These are phyloP conservation scores for Lagocephalus sceleratus DNA, from an alignment of 2,797 vertebrate genomes.

Conservation along the genomic window DNA sequence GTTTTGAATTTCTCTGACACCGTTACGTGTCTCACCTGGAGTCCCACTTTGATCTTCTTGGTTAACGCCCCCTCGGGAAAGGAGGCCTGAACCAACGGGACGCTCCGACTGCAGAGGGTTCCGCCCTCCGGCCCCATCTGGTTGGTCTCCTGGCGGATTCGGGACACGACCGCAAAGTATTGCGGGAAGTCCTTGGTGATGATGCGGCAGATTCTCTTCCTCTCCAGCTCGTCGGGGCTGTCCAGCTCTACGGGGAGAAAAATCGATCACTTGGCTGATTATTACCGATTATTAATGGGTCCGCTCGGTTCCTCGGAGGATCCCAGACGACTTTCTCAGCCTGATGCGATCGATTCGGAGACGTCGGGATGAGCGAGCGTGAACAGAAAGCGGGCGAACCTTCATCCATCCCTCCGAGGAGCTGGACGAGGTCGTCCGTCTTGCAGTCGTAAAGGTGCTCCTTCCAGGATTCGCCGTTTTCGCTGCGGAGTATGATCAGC, in stretches of 20 bases:
- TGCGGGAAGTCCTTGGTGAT: conserved; percentile 98
- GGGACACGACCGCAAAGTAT: conserved; percentile 97
- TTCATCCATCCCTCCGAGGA: conserved; percentile 98
- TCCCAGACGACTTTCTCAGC: no score
- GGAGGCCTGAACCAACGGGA: conserved; percentile 89
- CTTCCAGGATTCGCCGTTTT: conserved; percentile 96
- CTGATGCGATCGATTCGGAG: no score
- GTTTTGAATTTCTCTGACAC: background rate
- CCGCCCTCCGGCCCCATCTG: conserved; percentile 97
- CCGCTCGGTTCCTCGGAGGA: no score
- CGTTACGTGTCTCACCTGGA: conserved; percentile 81
- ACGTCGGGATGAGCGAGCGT: no score
- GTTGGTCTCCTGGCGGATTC: conserved; percentile 96
- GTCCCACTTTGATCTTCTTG: conserved; percentile 95
- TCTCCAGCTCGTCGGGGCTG: conserved; percentile 88
- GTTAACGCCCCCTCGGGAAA: conserved; percentile 97
- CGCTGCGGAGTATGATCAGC: conserved; percentile 93
- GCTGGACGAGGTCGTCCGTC: conserved; percentile 85
- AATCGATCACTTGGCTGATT: no score
- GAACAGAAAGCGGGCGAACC: conserved; percentile 67
- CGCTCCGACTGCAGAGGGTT: conserved; percentile 86
- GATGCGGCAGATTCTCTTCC: conserved; percentile 95
- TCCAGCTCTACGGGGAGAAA: conserved; percentile 77
- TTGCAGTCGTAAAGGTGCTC: conserved; percentile 95
- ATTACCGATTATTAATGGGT: no score